Evolutionary conservation across 2,888 invertebrate species (phyloP).

Genomic region (Diplolepis rosae): DNA sequence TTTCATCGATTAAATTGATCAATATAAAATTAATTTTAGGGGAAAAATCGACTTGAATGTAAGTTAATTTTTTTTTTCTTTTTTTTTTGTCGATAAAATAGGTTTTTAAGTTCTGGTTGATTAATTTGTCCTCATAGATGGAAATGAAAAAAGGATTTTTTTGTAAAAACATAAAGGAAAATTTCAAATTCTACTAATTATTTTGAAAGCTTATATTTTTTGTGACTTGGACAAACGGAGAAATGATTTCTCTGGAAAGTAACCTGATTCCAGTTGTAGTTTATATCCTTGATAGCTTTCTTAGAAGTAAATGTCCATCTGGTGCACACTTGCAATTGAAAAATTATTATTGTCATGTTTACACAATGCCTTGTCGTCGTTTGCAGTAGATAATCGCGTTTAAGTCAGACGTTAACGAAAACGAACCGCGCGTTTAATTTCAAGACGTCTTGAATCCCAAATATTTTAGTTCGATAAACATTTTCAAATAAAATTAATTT

Average conservation of each 20-base stretch:
- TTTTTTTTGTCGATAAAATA: no score
- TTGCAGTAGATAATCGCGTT: neutral
- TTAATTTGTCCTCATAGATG: no score
- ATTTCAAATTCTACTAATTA: slow-evolving; percentile 5
- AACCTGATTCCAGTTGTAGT: slow-evolving; percentile 19
- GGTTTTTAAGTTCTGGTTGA: no score
- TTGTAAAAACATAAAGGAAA: neutral
- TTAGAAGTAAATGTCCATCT: slow-evolving; percentile 20
- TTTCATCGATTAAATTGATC: no score
- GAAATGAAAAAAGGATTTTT: no score
- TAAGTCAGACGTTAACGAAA: neutral
- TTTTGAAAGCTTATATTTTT: slow-evolving; percentile 7
- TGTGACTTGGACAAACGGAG: neutral
- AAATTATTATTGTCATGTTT: slow-evolving; percentile 21
- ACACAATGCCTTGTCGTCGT: slow-evolving; percentile 1
- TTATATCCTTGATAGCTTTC: slow-evolving; percentile 9
- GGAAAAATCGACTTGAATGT: no score
- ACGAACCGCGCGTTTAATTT: neutral
- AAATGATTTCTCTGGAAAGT: slow-evolving; percentile 17
- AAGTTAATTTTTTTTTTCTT: neutral
- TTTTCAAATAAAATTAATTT: neutral
- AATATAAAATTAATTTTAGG: no score
- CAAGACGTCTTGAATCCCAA: neutral
- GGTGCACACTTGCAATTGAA: slow-evolving; percentile 7
- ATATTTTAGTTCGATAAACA: neutral